These are phyloP conservation scores for Drosophila flavopinicola DNA, from an alignment of 2,888 invertebrate species.

Conservation along the genomic window DNA sequence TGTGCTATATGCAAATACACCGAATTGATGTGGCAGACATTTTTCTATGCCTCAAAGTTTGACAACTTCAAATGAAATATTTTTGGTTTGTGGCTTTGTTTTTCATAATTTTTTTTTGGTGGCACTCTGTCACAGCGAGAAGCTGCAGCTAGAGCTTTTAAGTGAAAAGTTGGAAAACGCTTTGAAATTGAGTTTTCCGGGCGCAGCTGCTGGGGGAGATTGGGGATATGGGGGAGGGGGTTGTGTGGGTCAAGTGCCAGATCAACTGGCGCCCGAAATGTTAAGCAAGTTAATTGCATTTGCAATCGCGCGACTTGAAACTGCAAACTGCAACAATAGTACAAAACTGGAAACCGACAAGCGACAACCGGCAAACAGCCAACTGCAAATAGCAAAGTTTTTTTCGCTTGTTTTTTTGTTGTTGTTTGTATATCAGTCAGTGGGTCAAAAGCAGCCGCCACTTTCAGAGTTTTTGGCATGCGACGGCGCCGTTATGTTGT, in stretches of 20 bases:
- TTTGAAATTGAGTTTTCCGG: constrained; percentile 19
- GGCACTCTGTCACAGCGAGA: constrained; percentile 1
- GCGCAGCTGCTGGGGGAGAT: too few species aligned
- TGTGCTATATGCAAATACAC: constrained; percentile 57
- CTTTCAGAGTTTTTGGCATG: constrained; percentile 73
- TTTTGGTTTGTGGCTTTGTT: constrained; percentile 26
- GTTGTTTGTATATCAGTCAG: constrained; percentile 69
- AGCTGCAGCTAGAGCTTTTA: constrained; percentile 5
- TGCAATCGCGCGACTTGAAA: constrained; percentile 44
- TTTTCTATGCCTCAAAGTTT: constrained; percentile 48
- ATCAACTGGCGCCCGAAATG: constrained; percentile 61
- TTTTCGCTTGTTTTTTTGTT: constrained; percentile 18
- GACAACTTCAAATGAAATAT: constrained; percentile 32
- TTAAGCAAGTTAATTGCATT: constrained; percentile 78
- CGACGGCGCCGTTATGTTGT: constrained; percentile 48
- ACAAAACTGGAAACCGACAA: constrained; percentile 47
- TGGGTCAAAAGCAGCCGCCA: constrained; percentile 73
- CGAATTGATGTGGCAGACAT: constrained; percentile 64
- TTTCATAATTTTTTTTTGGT: constrained; percentile 3
- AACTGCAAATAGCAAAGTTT: constrained; percentile 38
- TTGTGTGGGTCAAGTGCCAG: constrained; percentile 38
- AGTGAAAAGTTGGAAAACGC: constrained; percentile 30
- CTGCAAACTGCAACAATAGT: constrained; percentile 28
- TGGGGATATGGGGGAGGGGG: not conserved
- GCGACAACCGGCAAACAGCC: constrained; percentile 34